Evolutionary conservation across 2,888 invertebrate genomes (phyloP).

Genomic region (Falcaria lacertinaria): DNA sequence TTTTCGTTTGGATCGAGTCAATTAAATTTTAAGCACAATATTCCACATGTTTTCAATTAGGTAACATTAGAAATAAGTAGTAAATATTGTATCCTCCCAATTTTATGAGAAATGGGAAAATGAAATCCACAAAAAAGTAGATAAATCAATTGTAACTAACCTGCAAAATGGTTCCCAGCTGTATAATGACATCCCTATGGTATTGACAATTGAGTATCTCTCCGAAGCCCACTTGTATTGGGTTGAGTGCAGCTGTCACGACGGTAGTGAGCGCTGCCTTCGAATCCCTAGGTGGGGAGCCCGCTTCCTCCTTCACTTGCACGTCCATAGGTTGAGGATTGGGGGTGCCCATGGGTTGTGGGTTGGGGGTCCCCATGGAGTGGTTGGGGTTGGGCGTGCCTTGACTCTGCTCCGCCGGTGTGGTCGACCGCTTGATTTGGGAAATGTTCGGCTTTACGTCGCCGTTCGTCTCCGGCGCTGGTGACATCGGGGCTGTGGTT

Average conservation of each 20-base stretch:
- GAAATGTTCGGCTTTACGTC: slow-evolving; percentile 69
- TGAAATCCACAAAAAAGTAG: too few species aligned
- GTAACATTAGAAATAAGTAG: too few species aligned
- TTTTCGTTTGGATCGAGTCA: neutral
- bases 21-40: too few species aligned
- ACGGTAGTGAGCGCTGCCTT: slow-evolving; percentile 54
- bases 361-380: slow-evolving; percentile 65
- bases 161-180: slow-evolving; percentile 89
- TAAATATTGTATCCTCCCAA: too few species aligned
- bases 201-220: slow-evolving; percentile 94
- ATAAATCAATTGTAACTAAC: too few species aligned
- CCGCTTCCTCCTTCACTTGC: slow-evolving; percentile 62
- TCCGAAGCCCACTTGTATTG: slow-evolving; percentile 84
- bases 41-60: too few species aligned
- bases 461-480: slow-evolving; percentile 50
- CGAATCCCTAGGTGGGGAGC: slow-evolving; percentile 51
- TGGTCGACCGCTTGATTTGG: slow-evolving; percentile 67
- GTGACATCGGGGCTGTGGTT: slow-evolving; percentile 55
- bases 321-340: slow-evolving; percentile 62
- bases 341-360: slow-evolving; percentile 43
- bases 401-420: slow-evolving; percentile 63
- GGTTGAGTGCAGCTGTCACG: slow-evolving; percentile 70
- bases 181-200: slow-evolving; percentile 91
- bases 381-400: slow-evolving; percentile 68
- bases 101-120: too few species aligned